Evolutionary conservation across 2,797 vertebrate genomes (phyloP).

Genomic region (Muscicapa striata): DNA sequence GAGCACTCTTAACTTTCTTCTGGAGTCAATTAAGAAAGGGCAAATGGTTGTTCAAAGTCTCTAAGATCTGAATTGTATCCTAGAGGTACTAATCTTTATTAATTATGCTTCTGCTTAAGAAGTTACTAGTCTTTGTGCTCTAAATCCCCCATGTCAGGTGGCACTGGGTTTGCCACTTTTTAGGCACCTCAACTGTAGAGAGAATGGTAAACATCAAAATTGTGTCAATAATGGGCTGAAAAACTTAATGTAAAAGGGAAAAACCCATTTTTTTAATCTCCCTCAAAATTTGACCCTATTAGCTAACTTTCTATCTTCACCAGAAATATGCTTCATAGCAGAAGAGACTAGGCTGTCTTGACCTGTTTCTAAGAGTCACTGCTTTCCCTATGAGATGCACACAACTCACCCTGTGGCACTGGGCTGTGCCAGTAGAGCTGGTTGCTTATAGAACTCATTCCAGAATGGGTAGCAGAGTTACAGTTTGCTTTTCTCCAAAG

Average conservation of each 20-base stretch:
- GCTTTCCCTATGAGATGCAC: fast-evolving
- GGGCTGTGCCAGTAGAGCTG: neutral
- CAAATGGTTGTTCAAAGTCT: neutral
- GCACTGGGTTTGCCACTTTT: neutral
- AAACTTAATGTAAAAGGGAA: neutral
- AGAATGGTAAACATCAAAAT: neutral
- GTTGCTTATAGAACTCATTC: neutral
- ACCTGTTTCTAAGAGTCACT: neutral
- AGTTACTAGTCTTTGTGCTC: neutral
- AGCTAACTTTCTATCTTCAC: neutral
- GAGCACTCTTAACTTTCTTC: fast-evolving
- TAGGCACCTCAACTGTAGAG: neutral
- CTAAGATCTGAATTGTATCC: neutral
- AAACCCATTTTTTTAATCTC: fast-evolving
- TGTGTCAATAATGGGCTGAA: neutral
- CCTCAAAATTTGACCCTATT: neutral
- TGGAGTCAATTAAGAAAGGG: neutral
- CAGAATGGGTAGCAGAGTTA: neutral
- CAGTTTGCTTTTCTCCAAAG: neutral
- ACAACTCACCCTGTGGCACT: neutral
- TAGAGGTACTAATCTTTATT: neutral
- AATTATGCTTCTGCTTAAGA: neutral
- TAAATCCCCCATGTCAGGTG: neutral
- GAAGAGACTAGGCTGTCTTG: neutral
- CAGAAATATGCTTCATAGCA: neutral